Evolutionary conservation across 2,113 vertebrate species (phyloP).

Genomic region (western clawed frog (Xenopus tropicalis)): DNA sequence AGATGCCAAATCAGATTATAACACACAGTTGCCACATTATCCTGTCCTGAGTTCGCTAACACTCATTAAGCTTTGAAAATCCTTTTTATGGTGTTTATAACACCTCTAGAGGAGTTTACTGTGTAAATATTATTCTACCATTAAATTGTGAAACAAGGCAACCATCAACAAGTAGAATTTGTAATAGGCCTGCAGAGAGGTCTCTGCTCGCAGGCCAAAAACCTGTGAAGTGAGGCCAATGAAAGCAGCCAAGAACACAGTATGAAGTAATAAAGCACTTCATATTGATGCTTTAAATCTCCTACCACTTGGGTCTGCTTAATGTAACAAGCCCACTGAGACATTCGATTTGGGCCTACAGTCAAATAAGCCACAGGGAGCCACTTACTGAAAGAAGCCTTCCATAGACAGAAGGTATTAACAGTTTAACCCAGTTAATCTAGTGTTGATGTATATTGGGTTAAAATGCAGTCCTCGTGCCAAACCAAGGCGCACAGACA

Average conservation of each 20-base stretch:
- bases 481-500: slow-evolving; percentile 24
- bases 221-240: slow-evolving; percentile 61
- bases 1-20: slow-evolving; percentile 70
- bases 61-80: slow-evolving; percentile 69
- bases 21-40: slow-evolving; percentile 68
- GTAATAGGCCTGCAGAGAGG: slow-evolving; percentile 53
- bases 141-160: slow-evolving; percentile 67
- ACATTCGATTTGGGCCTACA: slow-evolving; percentile 63
- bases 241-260: slow-evolving; percentile 66
- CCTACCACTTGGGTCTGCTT: slow-evolving; percentile 73
- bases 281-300: slow-evolving; percentile 68
- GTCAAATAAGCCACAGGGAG: slow-evolving; percentile 65
- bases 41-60: slow-evolving; percentile 62
- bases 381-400: slow-evolving; percentile 68
- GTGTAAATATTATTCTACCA: slow-evolving; percentile 73
- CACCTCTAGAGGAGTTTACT: slow-evolving; percentile 69
- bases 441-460: slow-evolving; percentile 7
- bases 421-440: slow-evolving; percentile 48
- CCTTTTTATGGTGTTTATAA: slow-evolving; percentile 69
- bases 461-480: slow-evolving; percentile 24
- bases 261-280: slow-evolving; percentile 71
- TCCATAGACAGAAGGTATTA: slow-evolving; percentile 58
- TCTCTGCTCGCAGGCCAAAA: slow-evolving; percentile 53
- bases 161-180: slow-evolving; percentile 63
- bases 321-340: slow-evolving; percentile 70